Conservation (phyloP, 2,888 invertebrate species). For the Bembecia ichneumoniformis region DNA sequence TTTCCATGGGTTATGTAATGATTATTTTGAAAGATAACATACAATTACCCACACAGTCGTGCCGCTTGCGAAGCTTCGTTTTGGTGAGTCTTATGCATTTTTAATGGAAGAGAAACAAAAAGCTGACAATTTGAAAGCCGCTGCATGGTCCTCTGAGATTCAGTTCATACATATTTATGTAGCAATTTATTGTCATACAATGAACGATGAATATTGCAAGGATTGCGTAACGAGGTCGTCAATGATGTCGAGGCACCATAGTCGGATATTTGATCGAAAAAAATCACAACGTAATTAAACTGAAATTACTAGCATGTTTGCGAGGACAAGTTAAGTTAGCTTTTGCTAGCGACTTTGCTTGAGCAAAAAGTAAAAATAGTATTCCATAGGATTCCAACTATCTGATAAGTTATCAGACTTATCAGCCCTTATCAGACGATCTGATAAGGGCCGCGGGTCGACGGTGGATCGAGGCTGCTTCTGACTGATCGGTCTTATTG, state of each 20-base stretch:
- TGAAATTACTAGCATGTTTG: no score
- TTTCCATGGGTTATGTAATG: not conserved
- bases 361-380: no score
- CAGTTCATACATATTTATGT: slow-evolving; percentile 62
- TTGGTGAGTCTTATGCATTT: slow-evolving; percentile 39
- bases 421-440: no score
- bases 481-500: no score
- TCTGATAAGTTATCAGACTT: no score
- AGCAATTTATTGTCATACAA: slow-evolving; percentile 60
- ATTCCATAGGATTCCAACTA: no score
- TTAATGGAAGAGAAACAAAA: slow-evolving; percentile 54
- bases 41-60: not conserved
- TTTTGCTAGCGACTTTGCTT: no score
- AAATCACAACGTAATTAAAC: no score
- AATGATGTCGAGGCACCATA: not conserved
- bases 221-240: slow-evolving; percentile 29
- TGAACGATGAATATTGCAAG: slow-evolving; percentile 52
- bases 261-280: no score
- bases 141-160: slow-evolving; percentile 39
- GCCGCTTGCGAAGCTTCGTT: not conserved
- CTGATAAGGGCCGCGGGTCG: no score
- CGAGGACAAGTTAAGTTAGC: no score
- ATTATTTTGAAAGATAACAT: not conserved
- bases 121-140: slow-evolving; percentile 50
- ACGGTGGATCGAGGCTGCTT: no score